phyloP scores from a whole-genome alignment of 1,140 invertebrate species.

The Drosophila kohkoa region DNA sequence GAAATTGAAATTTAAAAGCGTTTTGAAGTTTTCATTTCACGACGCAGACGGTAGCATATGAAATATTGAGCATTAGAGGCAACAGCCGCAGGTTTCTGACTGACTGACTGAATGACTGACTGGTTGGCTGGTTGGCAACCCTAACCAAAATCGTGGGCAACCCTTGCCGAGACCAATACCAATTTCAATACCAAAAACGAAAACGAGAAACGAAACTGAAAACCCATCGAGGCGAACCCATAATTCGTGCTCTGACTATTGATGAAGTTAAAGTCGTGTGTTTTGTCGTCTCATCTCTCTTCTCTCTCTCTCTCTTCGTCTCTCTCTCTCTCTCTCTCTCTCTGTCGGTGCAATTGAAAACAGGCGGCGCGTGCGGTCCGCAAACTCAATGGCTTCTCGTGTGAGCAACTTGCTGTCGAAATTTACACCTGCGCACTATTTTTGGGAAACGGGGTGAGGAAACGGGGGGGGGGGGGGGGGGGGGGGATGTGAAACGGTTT shows the following conservation, averaged over 20 bases:
- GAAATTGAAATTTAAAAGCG: slow-evolving; percentile 14
- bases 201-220: too few relatives aligned
- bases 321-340: neutral
- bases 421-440: slow-evolving; percentile 40
- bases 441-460: neutral
- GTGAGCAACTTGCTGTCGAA: slow-evolving; percentile 38
- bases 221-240: neutral
- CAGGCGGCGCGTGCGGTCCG: slow-evolving; percentile 67
- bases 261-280: slow-evolving; percentile 54
- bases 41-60: slow-evolving; percentile 9
- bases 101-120: neutral
- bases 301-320: neutral
- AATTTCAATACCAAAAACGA: neutral
- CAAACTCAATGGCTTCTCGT: slow-evolving; percentile 49
- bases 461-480: too few relatives aligned
- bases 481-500: too few relatives aligned
- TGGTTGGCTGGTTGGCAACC: neutral
- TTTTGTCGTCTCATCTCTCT: too few relatives aligned
- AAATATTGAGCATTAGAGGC: slow-evolving; percentile 20
- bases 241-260: slow-evolving; percentile 67
- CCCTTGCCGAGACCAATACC: neutral
- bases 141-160: neutral
- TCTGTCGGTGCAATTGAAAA: slow-evolving; percentile 49
- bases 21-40: slow-evolving; percentile 31
- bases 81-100: slow-evolving; percentile 6